Evolutionary conservation across 1,140 invertebrate species (phyloP).

Genomic region (Adoxophyes honmai): DNA sequence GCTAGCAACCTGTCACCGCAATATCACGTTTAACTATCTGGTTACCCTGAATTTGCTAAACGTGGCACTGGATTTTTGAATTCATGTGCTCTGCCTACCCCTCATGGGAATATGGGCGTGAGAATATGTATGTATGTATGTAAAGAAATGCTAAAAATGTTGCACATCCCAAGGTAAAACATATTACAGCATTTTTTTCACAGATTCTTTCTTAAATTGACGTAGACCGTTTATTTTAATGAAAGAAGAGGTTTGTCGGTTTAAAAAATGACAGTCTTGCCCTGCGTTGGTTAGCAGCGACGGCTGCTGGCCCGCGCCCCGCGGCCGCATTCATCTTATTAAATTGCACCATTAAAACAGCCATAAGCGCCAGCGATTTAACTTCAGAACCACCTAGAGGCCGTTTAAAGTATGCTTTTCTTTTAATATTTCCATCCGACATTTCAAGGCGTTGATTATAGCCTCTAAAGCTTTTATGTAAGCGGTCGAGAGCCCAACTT

Average conservation of each 20-base stretch:
- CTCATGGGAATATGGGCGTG: too few species aligned
- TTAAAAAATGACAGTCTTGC: conserved; percentile 6
- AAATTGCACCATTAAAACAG: conserved; percentile 51
- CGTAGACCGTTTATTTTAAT: not conserved
- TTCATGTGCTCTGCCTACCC: too few species aligned
- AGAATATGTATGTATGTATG: too few species aligned
- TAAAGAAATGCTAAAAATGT: too few species aligned
- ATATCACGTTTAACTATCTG: too few species aligned
- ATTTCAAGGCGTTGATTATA: not conserved
- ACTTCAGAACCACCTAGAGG: conserved; percentile 21
- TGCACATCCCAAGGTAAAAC: too few species aligned
- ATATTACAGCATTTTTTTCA: too few species aligned
- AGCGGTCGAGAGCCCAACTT: too few species aligned
- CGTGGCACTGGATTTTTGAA: too few species aligned
- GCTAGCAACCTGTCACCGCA: too few species aligned
- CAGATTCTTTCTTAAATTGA: not conserved
- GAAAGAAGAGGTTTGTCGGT: not conserved
- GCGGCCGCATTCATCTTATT: conserved; percentile 43
- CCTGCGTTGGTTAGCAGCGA: conserved; percentile 5
- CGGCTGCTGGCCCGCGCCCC: not conserved
- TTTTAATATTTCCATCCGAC: conserved; percentile 11
- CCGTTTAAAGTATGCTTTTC: conserved; percentile 13
- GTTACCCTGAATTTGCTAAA: too few species aligned
- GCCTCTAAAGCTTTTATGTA: not conserved
- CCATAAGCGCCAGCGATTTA: conserved; percentile 45